Evolutionary conservation across 30 jellyfish, hydroid and myxozoan genomes (phyloP), one percentile per base, ranked within the genome.

Genomic region (Nemopilema nomurai): DNA sequence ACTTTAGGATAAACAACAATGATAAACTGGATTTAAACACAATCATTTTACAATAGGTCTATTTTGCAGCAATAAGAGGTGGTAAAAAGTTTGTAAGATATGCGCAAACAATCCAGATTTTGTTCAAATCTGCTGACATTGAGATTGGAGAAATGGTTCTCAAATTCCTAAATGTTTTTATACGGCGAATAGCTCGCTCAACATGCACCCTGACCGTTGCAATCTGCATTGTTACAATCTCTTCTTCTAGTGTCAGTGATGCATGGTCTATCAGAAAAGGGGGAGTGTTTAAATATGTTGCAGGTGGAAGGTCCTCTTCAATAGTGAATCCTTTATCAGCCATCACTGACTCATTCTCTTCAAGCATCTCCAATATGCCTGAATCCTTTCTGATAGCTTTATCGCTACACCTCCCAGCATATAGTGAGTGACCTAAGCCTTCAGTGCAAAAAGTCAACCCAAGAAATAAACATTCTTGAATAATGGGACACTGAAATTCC

Each of bases 171-270:
- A 71, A 77, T 25, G 67, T 79, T 67, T 87, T 87, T 19, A 77
- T 87, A 25, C 96, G 74, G 25, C 70, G 67, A 18, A 87, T 76
- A 27, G 92, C 92, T 22, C 93, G 77, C 67, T 87, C 92, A 3
- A 87, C 93, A 75, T 78, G 92, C 18, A 87, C 85, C 28, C 96
- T 51, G 76, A 80, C 92, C 65, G 92, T 62, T 23, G 96, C 96
- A 74, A 74, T 51, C 24, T 52, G 69, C 51, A 84, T 76, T 21
- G 96, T 87, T 80, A 66, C 86, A 26, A 21, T 41, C 71, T 79
- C 92, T 77, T 87, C 87, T 24, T 49, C 80, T 62, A 77, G 21
- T 26, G 92, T 62, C 68, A 87, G 64, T 51, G 62, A 28, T 63
- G 71, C 30, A 49, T 41, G n/a, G 27, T 67, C 96, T 49, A 71